Evolutionary conservation across 2,113 vertebrate genomes (phyloP), one percentile per base, ranked within the genome.

Genomic region (Morone chrysops): DNA sequence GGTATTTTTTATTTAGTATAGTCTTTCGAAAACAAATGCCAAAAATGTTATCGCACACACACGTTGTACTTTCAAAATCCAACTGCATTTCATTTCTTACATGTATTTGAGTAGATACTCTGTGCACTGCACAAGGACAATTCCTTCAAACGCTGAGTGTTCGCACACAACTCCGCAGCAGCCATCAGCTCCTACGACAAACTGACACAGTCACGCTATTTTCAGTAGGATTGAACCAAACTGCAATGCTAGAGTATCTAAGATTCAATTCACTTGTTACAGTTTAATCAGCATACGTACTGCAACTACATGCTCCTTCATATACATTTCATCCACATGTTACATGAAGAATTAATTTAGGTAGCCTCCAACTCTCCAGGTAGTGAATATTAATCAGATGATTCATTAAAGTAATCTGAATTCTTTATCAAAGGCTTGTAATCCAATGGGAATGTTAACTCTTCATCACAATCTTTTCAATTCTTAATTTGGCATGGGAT

Each of bases 101-200:
- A 97, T 97, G 93, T 98, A 97, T 89, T 95, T 96, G 69, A 99
- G 97, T 71, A 99, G 94, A 87, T 97, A 96, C 92, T 99, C 97
- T 0, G 95, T 95, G 91, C 97, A 99, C 86, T 99, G 97, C 75
- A 99, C 97, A n/a, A 99, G 95, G 17, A 99, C 95, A 5, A 99
- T 99, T 84, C 98, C 98, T 9, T 99, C 98, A 0, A 99, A 99
- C 0, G 98, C 95, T 0, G 98, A 99, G 77, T 99, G 98, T 78
- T 99, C 98, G 5, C 97, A 99, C 31, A 99, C 96, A 0, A 98
- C 95, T 4, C 98, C 98, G 0, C 97, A 99, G 87, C 96, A 95
- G 51, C 98, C 98, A 0, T 98, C 98, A 71, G 94, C 94, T 90
- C 97, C 97, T 91, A 99, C 90, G 51, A 99, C 96, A 89, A 99